These are phyloP conservation scores for Trematocara marginatum DNA, from an alignment of 2,113 vertebrate species.

Conservation along the genomic window DNA sequence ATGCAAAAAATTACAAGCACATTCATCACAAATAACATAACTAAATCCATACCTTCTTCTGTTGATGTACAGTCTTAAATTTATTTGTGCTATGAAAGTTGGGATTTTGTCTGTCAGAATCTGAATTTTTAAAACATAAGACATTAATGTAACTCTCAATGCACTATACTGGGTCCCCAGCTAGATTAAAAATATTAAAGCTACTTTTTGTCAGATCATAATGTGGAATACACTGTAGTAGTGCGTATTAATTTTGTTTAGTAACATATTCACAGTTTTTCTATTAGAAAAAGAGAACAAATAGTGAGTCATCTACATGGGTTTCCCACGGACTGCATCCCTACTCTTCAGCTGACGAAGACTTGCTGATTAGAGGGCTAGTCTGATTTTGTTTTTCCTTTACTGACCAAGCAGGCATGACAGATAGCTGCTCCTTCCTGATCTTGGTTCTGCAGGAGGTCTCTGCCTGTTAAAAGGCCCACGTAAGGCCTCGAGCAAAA, in stretches of 20 bases:
- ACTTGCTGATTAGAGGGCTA: not conserved
- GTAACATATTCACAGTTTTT: no score
- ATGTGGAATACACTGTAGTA: not conserved
- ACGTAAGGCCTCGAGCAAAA: not conserved
- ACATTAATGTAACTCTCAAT: not conserved
- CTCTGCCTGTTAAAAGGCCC: not conserved
- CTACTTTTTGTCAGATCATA: not conserved
- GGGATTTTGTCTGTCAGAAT: not conserved
- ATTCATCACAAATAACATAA: not conserved
- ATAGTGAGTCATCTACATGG: no score
- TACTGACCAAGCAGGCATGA: not conserved
- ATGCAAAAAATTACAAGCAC: not conserved
- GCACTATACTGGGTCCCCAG: no score
- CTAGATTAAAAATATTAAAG: no score
- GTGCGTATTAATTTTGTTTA: no score
- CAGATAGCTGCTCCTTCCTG: not conserved
- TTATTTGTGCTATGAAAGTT: not conserved
- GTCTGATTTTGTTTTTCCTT: not conserved
- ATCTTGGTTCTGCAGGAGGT: not conserved
- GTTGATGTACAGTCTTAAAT: not conserved
- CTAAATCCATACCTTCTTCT: not conserved
- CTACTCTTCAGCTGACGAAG: not conserved
- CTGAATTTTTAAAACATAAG: not conserved
- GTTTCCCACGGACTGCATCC: not conserved
- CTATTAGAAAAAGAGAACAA: not conserved